Base-by-base conservation (phyloP, 2,797 vertebrate genomes). In the Oreonectes daqikongensis region DNA sequence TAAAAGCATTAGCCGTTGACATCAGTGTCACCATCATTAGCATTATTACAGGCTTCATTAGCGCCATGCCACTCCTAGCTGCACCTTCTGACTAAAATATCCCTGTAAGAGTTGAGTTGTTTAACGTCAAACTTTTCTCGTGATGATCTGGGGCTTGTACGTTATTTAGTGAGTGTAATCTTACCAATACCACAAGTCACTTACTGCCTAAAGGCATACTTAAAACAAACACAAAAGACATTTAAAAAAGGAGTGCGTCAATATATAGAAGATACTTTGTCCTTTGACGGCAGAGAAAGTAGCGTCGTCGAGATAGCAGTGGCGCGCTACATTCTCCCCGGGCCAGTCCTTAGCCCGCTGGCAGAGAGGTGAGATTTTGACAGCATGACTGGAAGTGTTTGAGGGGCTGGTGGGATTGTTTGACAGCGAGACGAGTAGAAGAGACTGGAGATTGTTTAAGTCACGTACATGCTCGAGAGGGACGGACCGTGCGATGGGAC, bases 331-430 rank as follows among this genome's bases (percentile, higher is more conserved):
- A 93, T 94, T 93, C 92, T 89, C 86, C 1, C 76, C 68, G 18
- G 84, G 85, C 85, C 87, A 66, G 84, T 83, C 46, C 83, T 85
- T 79, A 30, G 81, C 87, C 87, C 82, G 86, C 89, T 91, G 89
- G 88, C 92, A 89, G 83, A 77, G 88, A 89, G 89, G 90, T 91
- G 91, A 91, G 91, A 92, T 46, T 92, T 91, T 89, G 87, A 87
- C 88, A 67, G 86, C 86, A 86, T 79, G 81, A 75, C 84, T 91
- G 89, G 77, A 90, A 86, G 85, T 81, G 60, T 86, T 73, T 52
- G 80, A 84, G 85, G 65, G 76, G 77, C 42, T 55, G 30, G 30
- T 28, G 15, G 48, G 79, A 81, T 83, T 81, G 78, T 83, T 75
- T 84, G 75, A 73, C 69, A 81, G 72, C 22, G 52, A 78, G 44